phyloP scores from a whole-genome alignment of 2,888 invertebrate genomes.

The Dermolepida albohirtum region DNA sequence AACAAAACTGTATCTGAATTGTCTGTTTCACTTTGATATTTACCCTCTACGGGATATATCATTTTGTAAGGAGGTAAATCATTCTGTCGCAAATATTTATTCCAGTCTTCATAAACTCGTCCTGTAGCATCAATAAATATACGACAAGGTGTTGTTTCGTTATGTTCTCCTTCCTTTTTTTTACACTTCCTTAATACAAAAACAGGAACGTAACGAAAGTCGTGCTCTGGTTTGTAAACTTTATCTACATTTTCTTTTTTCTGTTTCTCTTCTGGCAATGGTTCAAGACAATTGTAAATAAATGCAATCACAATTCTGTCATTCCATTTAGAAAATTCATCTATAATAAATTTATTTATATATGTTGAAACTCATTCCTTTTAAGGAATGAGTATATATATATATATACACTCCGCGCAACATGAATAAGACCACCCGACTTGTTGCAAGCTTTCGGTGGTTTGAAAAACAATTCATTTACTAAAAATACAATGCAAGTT shows the following conservation, averaged over 20 bases:
- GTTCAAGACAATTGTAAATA: slow-evolving; percentile 51
- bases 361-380: too few species aligned
- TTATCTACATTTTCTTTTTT: slow-evolving; percentile 10
- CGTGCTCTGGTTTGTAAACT: slow-evolving; percentile 47
- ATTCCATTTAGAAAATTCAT: slow-evolving; percentile 44
- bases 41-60: slow-evolving; percentile 68
- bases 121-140: slow-evolving; percentile 61
- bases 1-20: slow-evolving; percentile 1
- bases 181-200: slow-evolving; percentile 53
- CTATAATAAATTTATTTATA: slow-evolving; percentile 28
- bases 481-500: too few species aligned
- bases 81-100: slow-evolving; percentile 67
- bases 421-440: too few species aligned
- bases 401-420: too few species aligned
- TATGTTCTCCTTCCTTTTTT: slow-evolving; percentile 53
- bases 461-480: too few species aligned
- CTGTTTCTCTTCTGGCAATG: slow-evolving; percentile 54
- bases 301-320: slow-evolving; percentile 45
- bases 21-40: slow-evolving; percentile 47
- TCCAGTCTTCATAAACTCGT: slow-evolving; percentile 69
- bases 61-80: slow-evolving; percentile 69
- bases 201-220: slow-evolving; percentile 57
- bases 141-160: slow-evolving; percentile 54
- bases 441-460: too few species aligned
- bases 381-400: too few species aligned